Evolutionary conservation across 2,113 vertebrate genomes (phyloP), one percentile per base, ranked within the genome.

Genomic region (Ceratotherium simum): DNA sequence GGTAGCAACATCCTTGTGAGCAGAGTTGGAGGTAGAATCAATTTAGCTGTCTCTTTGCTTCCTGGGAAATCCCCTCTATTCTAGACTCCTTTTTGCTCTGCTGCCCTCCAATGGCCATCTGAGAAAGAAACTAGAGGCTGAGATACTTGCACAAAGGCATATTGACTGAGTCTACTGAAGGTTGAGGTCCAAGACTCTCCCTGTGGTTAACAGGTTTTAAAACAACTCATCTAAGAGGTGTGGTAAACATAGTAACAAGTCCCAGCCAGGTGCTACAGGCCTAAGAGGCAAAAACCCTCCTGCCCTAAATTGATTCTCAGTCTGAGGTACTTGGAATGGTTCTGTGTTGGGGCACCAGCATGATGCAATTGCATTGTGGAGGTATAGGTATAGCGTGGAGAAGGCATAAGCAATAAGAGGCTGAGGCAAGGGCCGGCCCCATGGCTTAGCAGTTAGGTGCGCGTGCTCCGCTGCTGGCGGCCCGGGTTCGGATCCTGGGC

Each of bases 121-220:
- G 42, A 56, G 67, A 65, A 97, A 96, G n/a, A 91, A 80, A 76
- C 36, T 76, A 73, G 65, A 73, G 62, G 11, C 39, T 84, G 54
- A 73, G 33, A 29, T 75, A 94, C 42, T 87, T 92, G 31, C 62
- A 29, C 72, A 72, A 81, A 78, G 56, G 27, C 33, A 33, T 60
- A 58, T 72, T 96, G 39, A 9, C 33, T 81, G 20, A 90, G 12
- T 90, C 31, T 27, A 25, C 39, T 75, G 58, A 91, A 89, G 39
- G 6, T 79, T 94, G 76, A 94, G 36, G 42, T 92, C 79, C 13
- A 54, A 95, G 29, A 42, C n/a, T 91, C 58, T 82, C 20, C 31
- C 12, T 92, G 3, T 85, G 42, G 54, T 93, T 93, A 85, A 67
- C 18, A 81, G 73, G 18, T 65, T 92, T 84, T 65, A 56, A 95